These are phyloP conservation scores for Drosophila rellima DNA, from an alignment of 2,888 invertebrate genomes.

Conservation along the genomic window DNA sequence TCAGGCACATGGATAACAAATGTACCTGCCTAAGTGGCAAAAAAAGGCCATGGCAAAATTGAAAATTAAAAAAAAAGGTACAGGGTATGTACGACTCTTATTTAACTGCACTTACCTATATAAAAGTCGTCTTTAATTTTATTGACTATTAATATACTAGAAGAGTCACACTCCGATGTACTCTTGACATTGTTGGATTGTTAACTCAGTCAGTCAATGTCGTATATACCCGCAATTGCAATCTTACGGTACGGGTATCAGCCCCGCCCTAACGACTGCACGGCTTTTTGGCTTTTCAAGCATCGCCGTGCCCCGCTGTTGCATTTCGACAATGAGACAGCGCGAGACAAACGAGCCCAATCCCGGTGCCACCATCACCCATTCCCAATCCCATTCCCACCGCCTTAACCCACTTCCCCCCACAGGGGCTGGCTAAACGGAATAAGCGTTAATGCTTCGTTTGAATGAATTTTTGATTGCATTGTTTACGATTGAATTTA, in stretches of 20 bases:
- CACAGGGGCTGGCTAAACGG: conserved; percentile 68
- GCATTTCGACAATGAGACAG: conserved; percentile 78
- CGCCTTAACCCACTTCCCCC: conserved; percentile 5
- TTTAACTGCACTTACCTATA: conserved; percentile 14
- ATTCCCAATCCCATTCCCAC: not conserved
- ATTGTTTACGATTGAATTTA: conserved; percentile 86
- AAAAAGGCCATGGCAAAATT: conserved; percentile 57
- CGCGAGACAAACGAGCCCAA: conserved; percentile 57
- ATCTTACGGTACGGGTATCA: conserved; percentile 3
- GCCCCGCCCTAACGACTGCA: conserved; percentile 60
- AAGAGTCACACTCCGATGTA: not conserved
- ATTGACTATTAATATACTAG: not conserved
- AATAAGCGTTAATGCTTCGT: conserved; percentile 85
- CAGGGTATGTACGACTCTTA: not conserved
- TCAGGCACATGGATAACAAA: conserved; percentile 63
- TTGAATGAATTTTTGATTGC: conserved; percentile 86
- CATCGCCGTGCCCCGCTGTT: conserved; percentile 43
- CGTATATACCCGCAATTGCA: not conserved
- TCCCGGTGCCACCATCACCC: conserved; percentile 29
- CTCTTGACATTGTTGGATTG: not conserved
- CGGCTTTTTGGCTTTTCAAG: conserved; percentile 53
- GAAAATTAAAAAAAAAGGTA: conserved; percentile 55
- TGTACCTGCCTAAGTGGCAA: conserved; percentile 75
- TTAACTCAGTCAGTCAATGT: not conserved
- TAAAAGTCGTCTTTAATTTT: not conserved